A percentile compares a stretch with the other conserved stretches of the same genome.
phyloP scores from a whole-genome alignment of 2,797 vertebrate genomes.

The Siniperca obscura region DNA sequence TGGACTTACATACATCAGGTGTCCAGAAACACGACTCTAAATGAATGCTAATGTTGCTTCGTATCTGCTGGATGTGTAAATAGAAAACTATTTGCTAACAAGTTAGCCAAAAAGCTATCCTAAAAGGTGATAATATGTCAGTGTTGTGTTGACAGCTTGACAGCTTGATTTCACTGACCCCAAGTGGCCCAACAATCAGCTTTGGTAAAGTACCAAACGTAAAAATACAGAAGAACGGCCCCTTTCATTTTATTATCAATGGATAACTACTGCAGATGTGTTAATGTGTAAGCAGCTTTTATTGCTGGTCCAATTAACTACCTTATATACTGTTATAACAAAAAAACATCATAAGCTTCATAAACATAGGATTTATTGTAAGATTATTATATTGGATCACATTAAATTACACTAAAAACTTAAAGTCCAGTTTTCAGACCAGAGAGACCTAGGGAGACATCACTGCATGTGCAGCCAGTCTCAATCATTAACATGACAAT shows the following conservation, averaged over 20 bases:
- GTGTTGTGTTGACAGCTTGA: not conserved
- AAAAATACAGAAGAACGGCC: not conserved
- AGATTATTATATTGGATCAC: not conserved
- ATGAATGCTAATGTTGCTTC: not conserved
- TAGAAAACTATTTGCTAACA: not conserved
- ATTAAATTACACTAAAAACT: conserved; percentile 15
- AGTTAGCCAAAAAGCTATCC: not conserved
- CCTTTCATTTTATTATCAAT: not conserved
- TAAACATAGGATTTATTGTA: not conserved
- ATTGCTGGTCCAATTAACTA: not conserved
- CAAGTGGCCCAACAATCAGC: not conserved
- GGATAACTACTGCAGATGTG: not conserved
- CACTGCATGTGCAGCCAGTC: conserved; percentile 28
- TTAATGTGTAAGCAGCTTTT: not conserved
- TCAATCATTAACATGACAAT: conserved; percentile 64
- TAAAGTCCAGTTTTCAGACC: conserved; percentile 26
- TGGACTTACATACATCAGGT: not conserved
- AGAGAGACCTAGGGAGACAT: conserved; percentile 13
- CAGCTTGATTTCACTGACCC: not conserved
- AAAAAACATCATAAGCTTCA: not conserved
- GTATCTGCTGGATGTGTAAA: not conserved
- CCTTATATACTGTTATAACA: too few species aligned
- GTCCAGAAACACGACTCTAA: not conserved
- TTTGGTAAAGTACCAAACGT: not conserved
- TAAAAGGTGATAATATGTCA: not conserved